phyloP scores from a whole-genome alignment of 2,113 vertebrate genomes.

The Origma solitaria region DNA sequence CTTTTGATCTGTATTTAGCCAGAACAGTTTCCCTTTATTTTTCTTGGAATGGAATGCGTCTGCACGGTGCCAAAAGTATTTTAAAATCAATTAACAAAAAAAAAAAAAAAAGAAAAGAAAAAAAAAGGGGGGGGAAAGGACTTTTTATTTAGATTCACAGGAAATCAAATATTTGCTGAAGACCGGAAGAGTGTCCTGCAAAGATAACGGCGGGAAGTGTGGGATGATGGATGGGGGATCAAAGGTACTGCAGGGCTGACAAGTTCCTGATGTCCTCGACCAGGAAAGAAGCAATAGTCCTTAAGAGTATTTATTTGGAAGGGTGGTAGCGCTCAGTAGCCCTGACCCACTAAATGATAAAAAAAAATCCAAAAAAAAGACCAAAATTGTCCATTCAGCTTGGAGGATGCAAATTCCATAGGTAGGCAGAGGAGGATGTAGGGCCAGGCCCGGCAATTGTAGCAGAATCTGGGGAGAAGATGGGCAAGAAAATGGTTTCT shows the following conservation, averaged over 20 bases:
- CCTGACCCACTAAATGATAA: not conserved
- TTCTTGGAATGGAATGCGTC: constrained; percentile 5
- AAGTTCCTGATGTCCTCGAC: not conserved
- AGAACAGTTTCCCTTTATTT: constrained; percentile 14
- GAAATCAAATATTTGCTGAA: constrained; percentile 61
- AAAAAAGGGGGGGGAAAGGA: not conserved
- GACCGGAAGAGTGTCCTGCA: constrained; percentile 49
- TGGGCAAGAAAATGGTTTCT: not conserved
- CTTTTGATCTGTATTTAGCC: constrained; percentile 38
- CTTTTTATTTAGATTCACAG: constrained; percentile 53
- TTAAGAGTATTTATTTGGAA: not conserved
- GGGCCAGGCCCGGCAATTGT: not conserved
- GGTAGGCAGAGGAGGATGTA: not conserved
- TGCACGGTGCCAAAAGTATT: not conserved
- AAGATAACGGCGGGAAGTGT: constrained; percentile 45
- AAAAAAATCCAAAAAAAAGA: not conserved
- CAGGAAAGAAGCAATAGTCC: not conserved
- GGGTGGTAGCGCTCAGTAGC: rapidly evolving
- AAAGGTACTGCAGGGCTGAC: constrained; percentile 5
- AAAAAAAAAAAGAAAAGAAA: not conserved
- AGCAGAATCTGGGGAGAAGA: not conserved
- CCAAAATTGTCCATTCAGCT: not conserved
- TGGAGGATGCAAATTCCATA: not conserved
- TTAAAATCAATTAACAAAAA: not conserved
- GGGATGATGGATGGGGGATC: constrained; percentile 19